Conservation (phyloP, 2,888 invertebrate genomes). For the Amblyjoppa proteus region DNA sequence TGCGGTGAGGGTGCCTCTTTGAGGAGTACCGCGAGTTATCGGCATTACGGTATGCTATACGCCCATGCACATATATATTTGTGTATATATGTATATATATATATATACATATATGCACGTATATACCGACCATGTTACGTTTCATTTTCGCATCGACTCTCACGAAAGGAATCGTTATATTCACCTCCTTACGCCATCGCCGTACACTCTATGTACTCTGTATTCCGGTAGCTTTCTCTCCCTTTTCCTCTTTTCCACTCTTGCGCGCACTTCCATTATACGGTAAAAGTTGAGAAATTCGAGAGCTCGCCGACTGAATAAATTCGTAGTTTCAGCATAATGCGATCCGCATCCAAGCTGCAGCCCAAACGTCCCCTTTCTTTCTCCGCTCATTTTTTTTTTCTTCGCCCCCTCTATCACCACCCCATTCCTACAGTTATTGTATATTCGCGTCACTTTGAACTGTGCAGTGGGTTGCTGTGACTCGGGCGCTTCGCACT, state of each 20-base stretch:
- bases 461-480: background rate
- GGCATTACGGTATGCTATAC: slow-evolving; percentile 7
- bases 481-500: background rate
- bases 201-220: slow-evolving; percentile 35
- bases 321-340: slow-evolving; percentile 47
- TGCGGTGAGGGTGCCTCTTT: slow-evolving; percentile 9
- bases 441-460: slow-evolving; percentile 4
- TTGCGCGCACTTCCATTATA: slow-evolving; percentile 46
- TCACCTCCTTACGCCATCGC: slow-evolving; percentile 22
- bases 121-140: slow-evolving; percentile 9
- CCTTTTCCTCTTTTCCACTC: slow-evolving; percentile 27
- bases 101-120: background rate
- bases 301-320: slow-evolving; percentile 47
- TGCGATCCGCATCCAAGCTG: slow-evolving; percentile 45
- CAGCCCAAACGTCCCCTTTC: slow-evolving; percentile 4
- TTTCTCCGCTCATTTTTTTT: slow-evolving; percentile 7
- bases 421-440: background rate
- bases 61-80: too few species aligned
- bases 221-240: slow-evolving; percentile 28
- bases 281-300: slow-evolving; percentile 52
- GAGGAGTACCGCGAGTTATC: slow-evolving; percentile 30
- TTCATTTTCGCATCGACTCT: slow-evolving; percentile 43
- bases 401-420: slow-evolving; percentile 21
- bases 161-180: slow-evolving; percentile 43
- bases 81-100: background rate